phyloP scores from a whole-genome alignment of 2,113 vertebrate genomes.

The Hyaena hyaena region DNA sequence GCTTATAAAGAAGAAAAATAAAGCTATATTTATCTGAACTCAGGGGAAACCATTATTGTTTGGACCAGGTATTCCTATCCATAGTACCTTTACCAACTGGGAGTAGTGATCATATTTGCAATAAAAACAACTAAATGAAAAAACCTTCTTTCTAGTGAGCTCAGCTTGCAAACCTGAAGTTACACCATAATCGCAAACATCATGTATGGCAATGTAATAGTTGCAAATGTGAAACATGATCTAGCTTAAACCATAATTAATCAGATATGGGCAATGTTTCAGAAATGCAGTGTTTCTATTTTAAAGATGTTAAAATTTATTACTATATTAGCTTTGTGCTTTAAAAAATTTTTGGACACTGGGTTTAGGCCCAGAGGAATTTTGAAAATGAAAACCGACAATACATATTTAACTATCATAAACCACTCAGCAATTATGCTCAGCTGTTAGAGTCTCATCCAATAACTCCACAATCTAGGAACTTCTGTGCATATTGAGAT shows the following conservation, averaged over 20 bases:
- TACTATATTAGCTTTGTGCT: slow-evolving; percentile 60
- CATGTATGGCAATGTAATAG: slow-evolving; percentile 55
- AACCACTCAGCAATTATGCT: slow-evolving; percentile 82
- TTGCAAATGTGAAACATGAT: slow-evolving; percentile 66
- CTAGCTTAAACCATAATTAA: slow-evolving; percentile 68
- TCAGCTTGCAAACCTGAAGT: slow-evolving; percentile 48
- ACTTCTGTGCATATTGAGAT: slow-evolving; percentile 82
- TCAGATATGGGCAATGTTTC: slow-evolving; percentile 57
- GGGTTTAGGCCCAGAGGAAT: slow-evolving; percentile 66
- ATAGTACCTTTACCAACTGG: not conserved
- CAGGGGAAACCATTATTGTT: slow-evolving; percentile 7
- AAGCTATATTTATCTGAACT: not conserved
- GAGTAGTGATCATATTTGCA: slow-evolving; percentile 2
- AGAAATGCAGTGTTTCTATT: slow-evolving; percentile 68
- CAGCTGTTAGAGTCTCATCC: slow-evolving; percentile 80
- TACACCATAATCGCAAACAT: not conserved
- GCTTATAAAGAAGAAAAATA: slow-evolving; percentile 13
- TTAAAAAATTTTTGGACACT: slow-evolving; percentile 75
- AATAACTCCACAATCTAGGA: slow-evolving; percentile 81
- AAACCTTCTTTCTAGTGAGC: not conserved
- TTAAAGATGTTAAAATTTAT: slow-evolving; percentile 77
- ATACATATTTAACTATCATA: slow-evolving; percentile 85
- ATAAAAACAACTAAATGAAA: slow-evolving; percentile 42
- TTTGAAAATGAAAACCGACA: slow-evolving; percentile 82
- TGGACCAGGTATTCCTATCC: not conserved